Evolutionary conservation across 2,797 vertebrate species (phyloP).

Genomic region (Chaenodraco wilsoni): DNA sequence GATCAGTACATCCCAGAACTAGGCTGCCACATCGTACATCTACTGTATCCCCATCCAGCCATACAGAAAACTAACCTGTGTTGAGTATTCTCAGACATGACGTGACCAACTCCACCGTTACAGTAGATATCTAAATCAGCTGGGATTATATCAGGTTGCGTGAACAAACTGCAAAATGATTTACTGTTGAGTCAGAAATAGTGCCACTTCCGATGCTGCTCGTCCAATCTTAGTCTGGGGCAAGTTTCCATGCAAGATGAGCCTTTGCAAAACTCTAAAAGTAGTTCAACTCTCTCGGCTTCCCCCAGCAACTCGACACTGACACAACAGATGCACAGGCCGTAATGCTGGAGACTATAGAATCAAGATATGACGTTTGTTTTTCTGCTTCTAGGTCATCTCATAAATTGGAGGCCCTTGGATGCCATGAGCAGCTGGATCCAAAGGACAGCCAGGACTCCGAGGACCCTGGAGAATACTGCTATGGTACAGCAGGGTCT

Average conservation of each 20-base stretch:
- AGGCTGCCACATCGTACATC: neutral
- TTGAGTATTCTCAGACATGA: constrained; percentile 48
- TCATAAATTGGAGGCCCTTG: constrained; percentile 24
- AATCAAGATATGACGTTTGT: neutral
- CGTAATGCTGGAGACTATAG: neutral
- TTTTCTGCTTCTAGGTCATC: constrained; percentile 15
- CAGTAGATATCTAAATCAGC: constrained; percentile 23
- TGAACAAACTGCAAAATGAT: constrained; percentile 47
- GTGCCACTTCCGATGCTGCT: constrained; percentile 54
- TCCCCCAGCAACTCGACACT: constrained; percentile 46
- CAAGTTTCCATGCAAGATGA: constrained; percentile 46
- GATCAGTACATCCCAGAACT: constrained; percentile 5
- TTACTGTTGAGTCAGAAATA: constrained; percentile 66
- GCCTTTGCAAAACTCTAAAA: constrained; percentile 69
- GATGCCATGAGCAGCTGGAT: constrained; percentile 49
- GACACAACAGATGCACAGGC: constrained; percentile 1
- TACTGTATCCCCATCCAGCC: neutral
- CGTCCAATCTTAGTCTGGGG: constrained; percentile 25
- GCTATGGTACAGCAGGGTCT: constrained; percentile 73
- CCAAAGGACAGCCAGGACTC: constrained; percentile 60
- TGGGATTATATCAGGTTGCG: constrained; percentile 48
- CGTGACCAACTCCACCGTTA: constrained; percentile 1
- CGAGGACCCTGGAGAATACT: constrained; percentile 79
- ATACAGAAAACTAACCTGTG: constrained; percentile 4
- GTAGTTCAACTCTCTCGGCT: constrained; percentile 43